These are phyloP conservation scores for Lutjanus argentimaculatus DNA, from an alignment of 2,797 vertebrate species.

Conservation along the genomic window DNA sequence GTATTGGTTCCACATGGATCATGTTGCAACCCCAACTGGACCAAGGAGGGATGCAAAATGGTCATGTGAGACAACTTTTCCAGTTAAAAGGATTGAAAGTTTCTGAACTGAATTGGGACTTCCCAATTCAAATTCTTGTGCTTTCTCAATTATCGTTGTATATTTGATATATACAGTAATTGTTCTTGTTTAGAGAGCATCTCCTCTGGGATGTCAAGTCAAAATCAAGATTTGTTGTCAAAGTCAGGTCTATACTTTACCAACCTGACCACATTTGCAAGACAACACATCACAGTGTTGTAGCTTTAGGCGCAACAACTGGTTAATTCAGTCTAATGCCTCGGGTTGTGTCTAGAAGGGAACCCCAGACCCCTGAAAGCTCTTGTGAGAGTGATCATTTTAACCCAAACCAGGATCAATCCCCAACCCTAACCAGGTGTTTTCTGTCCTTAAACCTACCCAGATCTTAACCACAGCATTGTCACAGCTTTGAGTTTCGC, in stretches of 20 bases:
- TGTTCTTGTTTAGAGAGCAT: not conserved
- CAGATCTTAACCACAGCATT: too few species aligned
- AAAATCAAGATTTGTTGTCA: conserved; percentile 27
- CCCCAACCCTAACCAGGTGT: too few species aligned
- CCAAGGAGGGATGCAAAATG: conserved; percentile 20
- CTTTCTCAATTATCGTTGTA: conserved; percentile 3
- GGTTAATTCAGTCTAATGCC: not conserved
- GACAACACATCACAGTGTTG: conserved; percentile 14
- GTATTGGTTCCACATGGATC: conserved; percentile 13
- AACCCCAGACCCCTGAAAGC: too few species aligned
- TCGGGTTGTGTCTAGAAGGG: not conserved
- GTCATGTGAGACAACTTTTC: conserved; percentile 8
- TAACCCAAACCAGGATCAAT: too few species aligned
- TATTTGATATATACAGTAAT: conserved; percentile 6
- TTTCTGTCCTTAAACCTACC: too few species aligned
- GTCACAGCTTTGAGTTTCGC: too few species aligned
- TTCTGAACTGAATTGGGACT: conserved; percentile 5
- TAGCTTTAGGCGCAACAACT: conserved; percentile 13
- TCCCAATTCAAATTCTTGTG: not conserved
- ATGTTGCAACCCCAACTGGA: conserved; percentile 14
- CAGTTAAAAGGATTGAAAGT: conserved; percentile 17
- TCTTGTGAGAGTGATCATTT: too few species aligned
- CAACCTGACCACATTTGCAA: conserved; percentile 4
- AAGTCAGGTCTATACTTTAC: not conserved
- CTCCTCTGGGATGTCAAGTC: conserved; percentile 13